These are phyloP conservation scores for Cyclopterus lumpus DNA, from an alignment of 2,797 vertebrate species.

Conservation along the genomic window DNA sequence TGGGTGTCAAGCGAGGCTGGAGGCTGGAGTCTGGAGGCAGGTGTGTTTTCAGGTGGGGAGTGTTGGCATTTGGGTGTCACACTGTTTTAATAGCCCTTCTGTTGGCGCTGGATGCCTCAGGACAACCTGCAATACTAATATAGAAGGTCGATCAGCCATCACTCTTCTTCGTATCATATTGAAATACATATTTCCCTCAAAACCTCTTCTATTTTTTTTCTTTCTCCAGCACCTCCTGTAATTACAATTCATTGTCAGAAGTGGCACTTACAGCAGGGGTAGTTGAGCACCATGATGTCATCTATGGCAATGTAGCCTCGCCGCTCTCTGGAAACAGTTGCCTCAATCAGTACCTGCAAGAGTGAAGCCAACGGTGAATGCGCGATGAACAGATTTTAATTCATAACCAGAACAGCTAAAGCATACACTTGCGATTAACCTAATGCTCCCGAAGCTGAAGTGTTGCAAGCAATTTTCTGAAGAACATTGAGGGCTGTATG, in stretches of 20 bases:
- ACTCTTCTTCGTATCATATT: slow-evolving; percentile 55
- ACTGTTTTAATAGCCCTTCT: slow-evolving; percentile 54
- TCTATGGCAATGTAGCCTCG: slow-evolving; percentile 95
- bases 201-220: slow-evolving; percentile 17
- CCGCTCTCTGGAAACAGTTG: slow-evolving; percentile 89
- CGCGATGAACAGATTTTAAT: slow-evolving; percentile 40
- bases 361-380: slow-evolving; percentile 52
- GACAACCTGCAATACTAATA: slow-evolving; percentile 45
- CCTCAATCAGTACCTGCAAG: slow-evolving; percentile 94
- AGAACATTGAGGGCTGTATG: slow-evolving; percentile 12
- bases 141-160: slow-evolving; percentile 60
- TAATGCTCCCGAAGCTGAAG: slow-evolving; percentile 37
- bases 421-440: slow-evolving; percentile 31
- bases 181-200: slow-evolving; percentile 37
- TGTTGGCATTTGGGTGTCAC: slow-evolving; percentile 49
- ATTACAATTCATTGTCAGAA: slow-evolving; percentile 57
- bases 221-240: slow-evolving; percentile 35
- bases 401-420: slow-evolving; percentile 15
- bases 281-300: slow-evolving; percentile 95
- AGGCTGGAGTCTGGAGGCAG: slow-evolving; percentile 35
- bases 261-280: slow-evolving; percentile 95
- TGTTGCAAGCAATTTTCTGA: slow-evolving; percentile 28
- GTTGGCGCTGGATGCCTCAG: slow-evolving; percentile 36
- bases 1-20: slow-evolving; percentile 36
- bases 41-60: slow-evolving; percentile 54